A percentile compares a stretch with the other conserved stretches of the same genome.
These are phyloP conservation scores for Hypomecis punctinalis DNA, from an alignment of 2,888 invertebrate genomes.

Conservation along the genomic window DNA sequence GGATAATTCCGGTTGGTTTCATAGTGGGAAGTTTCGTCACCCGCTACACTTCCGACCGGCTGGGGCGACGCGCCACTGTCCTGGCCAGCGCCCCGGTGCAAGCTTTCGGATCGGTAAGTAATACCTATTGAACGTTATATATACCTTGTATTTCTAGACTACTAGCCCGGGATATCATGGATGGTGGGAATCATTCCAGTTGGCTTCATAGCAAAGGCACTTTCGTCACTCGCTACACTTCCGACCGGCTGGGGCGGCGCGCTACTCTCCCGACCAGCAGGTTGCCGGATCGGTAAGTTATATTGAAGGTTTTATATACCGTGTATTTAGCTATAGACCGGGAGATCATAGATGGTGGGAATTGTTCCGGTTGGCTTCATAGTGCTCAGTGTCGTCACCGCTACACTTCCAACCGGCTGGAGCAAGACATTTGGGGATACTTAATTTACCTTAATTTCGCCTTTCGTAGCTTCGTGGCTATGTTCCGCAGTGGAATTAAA, in stretches of 20 bases:
- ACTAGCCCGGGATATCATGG: constrained; percentile 65
- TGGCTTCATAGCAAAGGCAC: constrained; percentile 72
- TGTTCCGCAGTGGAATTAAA: too few species aligned
- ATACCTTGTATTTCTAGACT: neutral
- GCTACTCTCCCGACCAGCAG: constrained; percentile 62
- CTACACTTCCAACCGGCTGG: too few species aligned
- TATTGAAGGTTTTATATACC: neutral
- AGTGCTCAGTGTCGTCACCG: too few species aligned
- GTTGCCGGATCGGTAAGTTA: constrained; percentile 65
- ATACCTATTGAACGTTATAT: neutral
- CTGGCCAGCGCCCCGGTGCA: constrained; percentile 66
- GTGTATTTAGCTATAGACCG: constrained; percentile 57
- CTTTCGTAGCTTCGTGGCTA: too few species aligned
- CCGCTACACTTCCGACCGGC: constrained; percentile 62
- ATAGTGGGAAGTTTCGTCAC: constrained; percentile 66
- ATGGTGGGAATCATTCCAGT: constrained; percentile 64
- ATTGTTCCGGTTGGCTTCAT: constrained; percentile 64
- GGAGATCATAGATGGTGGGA: constrained; percentile 66
- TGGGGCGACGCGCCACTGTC: constrained; percentile 67
- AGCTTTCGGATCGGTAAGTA: constrained; percentile 64
- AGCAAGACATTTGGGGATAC: too few species aligned
- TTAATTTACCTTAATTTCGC: too few species aligned
- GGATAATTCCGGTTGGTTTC: constrained; percentile 67
- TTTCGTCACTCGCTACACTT: constrained; percentile 60
- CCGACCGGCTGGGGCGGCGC: constrained; percentile 67